Evolutionary conservation across 2,113 vertebrate species (phyloP).

Genomic region (Trogon melanurus): DNA sequence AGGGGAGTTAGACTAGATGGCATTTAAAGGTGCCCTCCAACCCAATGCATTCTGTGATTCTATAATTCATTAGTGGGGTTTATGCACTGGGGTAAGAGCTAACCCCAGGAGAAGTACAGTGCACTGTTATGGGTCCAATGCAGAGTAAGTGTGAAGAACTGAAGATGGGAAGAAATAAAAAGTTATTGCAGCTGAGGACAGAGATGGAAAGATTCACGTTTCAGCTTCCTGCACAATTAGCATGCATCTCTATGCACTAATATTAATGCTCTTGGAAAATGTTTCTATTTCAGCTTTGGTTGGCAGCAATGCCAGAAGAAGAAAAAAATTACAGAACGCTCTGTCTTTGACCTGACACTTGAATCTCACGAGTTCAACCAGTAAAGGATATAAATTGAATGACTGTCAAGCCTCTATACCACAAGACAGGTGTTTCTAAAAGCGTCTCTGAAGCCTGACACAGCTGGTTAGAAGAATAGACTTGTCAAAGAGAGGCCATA

Average conservation of each 20-base stretch:
- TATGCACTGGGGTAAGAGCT: background rate
- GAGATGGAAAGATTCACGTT: background rate
- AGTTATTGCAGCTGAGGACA: background rate
- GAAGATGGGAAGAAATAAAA: background rate
- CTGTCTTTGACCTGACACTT: background rate
- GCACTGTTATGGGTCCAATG: background rate
- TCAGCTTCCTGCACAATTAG: background rate
- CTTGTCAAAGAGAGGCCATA: background rate
- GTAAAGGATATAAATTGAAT: background rate
- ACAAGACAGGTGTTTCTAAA: slow-evolving; percentile 38
- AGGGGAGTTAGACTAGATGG: no score
- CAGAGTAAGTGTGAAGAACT: background rate
- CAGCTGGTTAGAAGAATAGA: background rate
- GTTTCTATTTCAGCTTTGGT: background rate
- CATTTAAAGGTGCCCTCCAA: no score
- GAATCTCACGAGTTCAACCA: background rate
- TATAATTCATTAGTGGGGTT: background rate
- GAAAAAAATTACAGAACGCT: background rate
- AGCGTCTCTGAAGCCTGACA: slow-evolving; percentile 25
- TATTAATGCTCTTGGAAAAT: background rate
- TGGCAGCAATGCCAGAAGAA: background rate
- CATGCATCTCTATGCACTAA: background rate
- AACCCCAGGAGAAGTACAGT: background rate
- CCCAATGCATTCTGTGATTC: no score
- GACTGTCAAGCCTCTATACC: background rate